phyloP scores from a whole-genome alignment of 2,888 invertebrate species.

The Diarsia mendica region DNA sequence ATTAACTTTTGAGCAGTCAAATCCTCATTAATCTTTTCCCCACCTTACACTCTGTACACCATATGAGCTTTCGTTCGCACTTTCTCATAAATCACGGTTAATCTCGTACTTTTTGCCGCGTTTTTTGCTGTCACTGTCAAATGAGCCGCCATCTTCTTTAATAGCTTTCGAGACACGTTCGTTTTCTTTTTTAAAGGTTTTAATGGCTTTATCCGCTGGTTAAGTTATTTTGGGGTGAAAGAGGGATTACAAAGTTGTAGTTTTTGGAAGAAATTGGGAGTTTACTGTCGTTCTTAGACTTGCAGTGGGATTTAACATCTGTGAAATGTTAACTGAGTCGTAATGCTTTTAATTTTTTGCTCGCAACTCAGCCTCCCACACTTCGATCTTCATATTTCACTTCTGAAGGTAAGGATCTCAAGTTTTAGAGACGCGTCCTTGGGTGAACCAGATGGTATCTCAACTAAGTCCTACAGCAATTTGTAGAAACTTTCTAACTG shows the following conservation, averaged over 20 bases:
- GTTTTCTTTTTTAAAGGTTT: constrained; percentile 41
- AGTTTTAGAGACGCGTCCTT: neutral
- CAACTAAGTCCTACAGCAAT: neutral
- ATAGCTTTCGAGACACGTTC: constrained; percentile 51
- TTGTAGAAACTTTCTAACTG: neutral
- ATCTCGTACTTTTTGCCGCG: constrained; percentile 59
- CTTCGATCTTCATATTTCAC: neutral
- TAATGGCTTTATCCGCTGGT: constrained; percentile 37
- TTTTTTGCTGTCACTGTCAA: constrained; percentile 66
- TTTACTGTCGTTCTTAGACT: constrained; percentile 3
- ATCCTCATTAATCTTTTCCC: constrained; percentile 15
- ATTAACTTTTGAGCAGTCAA: constrained; percentile 8
- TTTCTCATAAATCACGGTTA: constrained; percentile 60
- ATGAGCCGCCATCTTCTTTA: constrained; percentile 62
- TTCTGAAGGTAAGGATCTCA: neutral
- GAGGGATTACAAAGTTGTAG: constrained; percentile 14
- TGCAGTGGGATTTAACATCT: constrained; percentile 19
- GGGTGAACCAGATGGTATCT: neutral
- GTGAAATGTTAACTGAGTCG: constrained; percentile 25
- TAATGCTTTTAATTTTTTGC: constrained; percentile 34
- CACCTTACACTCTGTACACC: constrained; percentile 29
- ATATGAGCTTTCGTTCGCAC: constrained; percentile 31
- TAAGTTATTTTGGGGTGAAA: constrained; percentile 33
- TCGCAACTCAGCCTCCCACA: constrained; percentile 10
- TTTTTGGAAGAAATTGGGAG: constrained; percentile 17